Evolutionary conservation across 1,140 invertebrate genomes (phyloP).

Genomic region (Luehdorfia chinensis): DNA sequence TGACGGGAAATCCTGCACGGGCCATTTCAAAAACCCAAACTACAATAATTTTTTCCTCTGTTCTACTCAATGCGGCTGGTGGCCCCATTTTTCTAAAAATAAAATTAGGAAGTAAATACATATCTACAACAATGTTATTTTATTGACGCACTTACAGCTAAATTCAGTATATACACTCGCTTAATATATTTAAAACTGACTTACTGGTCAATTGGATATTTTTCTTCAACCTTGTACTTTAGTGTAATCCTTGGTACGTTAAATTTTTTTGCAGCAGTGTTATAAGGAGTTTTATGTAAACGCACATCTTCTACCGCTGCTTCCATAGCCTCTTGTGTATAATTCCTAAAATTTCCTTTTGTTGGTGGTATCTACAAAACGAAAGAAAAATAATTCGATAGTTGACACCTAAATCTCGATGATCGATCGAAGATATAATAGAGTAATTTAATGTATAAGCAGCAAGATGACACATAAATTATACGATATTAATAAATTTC

Average conservation of each 20-base stretch:
- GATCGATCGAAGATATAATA: conserved; percentile 3
- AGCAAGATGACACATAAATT: conserved; percentile 1
- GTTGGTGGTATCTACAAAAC: conserved; percentile 6
- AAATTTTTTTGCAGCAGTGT: conserved; percentile 5
- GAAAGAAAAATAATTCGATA: conserved; percentile 8
- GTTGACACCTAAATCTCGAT: conserved; percentile 1
- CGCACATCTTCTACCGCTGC: conserved; percentile 5
- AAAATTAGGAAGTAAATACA: background rate
- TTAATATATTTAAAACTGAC: conserved; percentile 2
- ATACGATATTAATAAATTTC: background rate
- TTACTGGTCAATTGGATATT: conserved; percentile 4
- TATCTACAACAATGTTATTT: background rate
- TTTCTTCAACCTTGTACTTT: conserved; percentile 10
- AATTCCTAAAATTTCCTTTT: conserved; percentile 9
- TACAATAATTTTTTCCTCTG: background rate
- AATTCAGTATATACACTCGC: background rate
- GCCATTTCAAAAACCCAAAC: conserved; percentile 6
- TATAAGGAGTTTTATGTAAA: conserved; percentile 8
- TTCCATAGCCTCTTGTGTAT: conserved; percentile 6
- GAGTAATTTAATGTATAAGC: conserved; percentile 7
- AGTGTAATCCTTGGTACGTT: conserved; percentile 4
- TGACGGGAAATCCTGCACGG: conserved; percentile 6
- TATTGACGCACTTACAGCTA: conserved; percentile 1
- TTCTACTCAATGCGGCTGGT: background rate
- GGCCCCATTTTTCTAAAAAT: conserved; percentile 6